Evolutionary conservation across 1,140 invertebrate species (phyloP).

Genomic region (Yoshiicerus persimilis): DNA sequence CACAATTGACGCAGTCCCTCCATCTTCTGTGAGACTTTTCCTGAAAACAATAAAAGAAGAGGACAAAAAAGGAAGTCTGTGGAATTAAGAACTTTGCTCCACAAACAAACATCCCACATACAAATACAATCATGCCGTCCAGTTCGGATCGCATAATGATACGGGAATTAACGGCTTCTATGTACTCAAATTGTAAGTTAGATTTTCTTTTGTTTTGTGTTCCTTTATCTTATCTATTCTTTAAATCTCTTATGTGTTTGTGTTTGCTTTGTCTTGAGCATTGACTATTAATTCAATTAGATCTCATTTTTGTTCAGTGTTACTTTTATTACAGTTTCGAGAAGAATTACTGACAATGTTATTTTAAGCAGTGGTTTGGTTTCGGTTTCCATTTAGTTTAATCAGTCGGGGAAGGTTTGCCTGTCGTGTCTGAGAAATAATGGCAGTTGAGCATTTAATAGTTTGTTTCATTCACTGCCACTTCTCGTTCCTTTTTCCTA

Average conservation of each 20-base stretch:
- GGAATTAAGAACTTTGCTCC: not conserved
- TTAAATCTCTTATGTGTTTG: not conserved
- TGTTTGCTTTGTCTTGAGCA: not conserved
- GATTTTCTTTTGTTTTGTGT: not conserved
- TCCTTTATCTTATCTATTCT: not conserved
- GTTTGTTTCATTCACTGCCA: not conserved
- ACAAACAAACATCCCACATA: not conserved
- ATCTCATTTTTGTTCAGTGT: not conserved
- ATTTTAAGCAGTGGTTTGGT: not conserved
- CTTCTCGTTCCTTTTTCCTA: not conserved
- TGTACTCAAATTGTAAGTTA: conserved; percentile 46
- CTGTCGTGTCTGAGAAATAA: not conserved
- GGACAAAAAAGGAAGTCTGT: not conserved
- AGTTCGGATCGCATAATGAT: conserved; percentile 31
- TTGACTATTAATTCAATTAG: not conserved
- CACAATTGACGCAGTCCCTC: not conserved
- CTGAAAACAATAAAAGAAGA: not conserved
- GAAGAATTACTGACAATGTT: not conserved
- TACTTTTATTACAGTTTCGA: not conserved
- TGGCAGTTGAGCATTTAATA: not conserved
- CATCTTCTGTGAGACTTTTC: not conserved
- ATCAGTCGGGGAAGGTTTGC: not conserved
- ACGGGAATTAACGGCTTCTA: conserved; percentile 42
- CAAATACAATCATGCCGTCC: not conserved
- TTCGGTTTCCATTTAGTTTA: not conserved